Evolutionary conservation across 2,113 vertebrate genomes (phyloP).

Genomic region (Athene cunicularia): DNA sequence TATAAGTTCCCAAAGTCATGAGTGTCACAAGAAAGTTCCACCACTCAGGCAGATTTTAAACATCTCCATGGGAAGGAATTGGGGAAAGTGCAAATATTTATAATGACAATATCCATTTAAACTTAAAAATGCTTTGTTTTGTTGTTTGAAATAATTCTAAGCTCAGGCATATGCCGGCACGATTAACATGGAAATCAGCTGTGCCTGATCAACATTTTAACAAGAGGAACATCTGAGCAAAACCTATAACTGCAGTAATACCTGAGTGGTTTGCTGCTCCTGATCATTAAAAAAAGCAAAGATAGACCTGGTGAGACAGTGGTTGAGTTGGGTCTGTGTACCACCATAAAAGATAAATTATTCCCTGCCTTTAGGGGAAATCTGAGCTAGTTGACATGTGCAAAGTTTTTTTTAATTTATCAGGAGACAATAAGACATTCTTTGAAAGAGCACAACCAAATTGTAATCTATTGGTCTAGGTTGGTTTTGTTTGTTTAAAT

Average conservation of each 20-base stretch:
- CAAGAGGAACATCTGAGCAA: neutral
- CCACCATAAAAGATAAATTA: constrained; percentile 15
- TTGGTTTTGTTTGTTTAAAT: neutral
- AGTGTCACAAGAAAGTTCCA: neutral
- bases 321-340: neutral
- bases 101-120: constrained; percentile 29
- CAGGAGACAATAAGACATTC: neutral
- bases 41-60: constrained; percentile 1
- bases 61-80: constrained; percentile 6
- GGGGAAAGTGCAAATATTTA: constrained; percentile 11
- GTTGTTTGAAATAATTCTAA: neutral
- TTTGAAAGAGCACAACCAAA: neutral
- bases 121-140: neutral
- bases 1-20: neutral
- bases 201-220: constrained; percentile 6
- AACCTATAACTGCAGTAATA: neutral
- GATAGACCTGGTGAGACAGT: neutral
- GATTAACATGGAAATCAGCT: neutral
- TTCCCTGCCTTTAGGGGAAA: constrained; percentile 22
- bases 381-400: neutral
- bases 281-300: neutral
- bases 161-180: neutral
- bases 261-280: neutral
- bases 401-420: constrained; percentile 35
- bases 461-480: neutral